A percentile compares a stretch with the other conserved stretches of the same genome.
Conservation (phyloP, 1,140 invertebrate genomes). For the Heliconius eleuchia region DNA sequence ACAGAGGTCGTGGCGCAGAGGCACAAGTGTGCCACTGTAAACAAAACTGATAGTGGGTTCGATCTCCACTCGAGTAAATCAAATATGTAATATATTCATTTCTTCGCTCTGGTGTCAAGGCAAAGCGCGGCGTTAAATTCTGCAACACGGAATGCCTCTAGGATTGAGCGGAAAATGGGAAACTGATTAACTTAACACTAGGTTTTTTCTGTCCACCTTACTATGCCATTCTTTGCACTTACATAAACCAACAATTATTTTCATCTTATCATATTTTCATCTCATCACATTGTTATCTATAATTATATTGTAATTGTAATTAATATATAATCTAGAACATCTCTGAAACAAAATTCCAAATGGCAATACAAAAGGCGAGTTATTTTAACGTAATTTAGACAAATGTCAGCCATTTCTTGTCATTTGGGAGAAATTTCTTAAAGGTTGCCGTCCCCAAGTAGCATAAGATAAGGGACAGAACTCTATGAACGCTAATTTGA, state of each 20-base stretch:
- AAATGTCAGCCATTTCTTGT: slow-evolving; percentile 19
- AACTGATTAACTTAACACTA: too few relatives aligned
- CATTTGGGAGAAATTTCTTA: slow-evolving; percentile 28
- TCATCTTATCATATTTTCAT: background rate
- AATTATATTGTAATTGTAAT: slow-evolving; percentile 7
- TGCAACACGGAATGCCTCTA: too few relatives aligned
- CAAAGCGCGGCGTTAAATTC: too few relatives aligned
- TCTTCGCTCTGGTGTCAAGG: too few relatives aligned
- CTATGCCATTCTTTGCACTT: background rate
- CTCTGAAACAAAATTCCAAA: slow-evolving; percentile 7
- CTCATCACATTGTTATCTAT: background rate
- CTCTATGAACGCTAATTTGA: slow-evolving; percentile 24
- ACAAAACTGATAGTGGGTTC: too few relatives aligned
- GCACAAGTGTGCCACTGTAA: too few relatives aligned
- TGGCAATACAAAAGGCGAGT: slow-evolving; percentile 19
- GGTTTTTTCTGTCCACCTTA: background rate
- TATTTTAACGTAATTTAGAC: slow-evolving; percentile 27
- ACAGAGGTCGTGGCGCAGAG: too few relatives aligned
- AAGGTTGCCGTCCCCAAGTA: slow-evolving; percentile 21
- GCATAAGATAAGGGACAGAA: slow-evolving; percentile 21
- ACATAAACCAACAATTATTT: background rate
- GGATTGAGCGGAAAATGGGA: too few relatives aligned
- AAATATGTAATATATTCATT: too few relatives aligned
- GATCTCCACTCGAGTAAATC: too few relatives aligned
- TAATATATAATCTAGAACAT: slow-evolving; percentile 6